Conservation (phyloP, 2,797 vertebrate genomes). For the Lacerta bilineata region DNA sequence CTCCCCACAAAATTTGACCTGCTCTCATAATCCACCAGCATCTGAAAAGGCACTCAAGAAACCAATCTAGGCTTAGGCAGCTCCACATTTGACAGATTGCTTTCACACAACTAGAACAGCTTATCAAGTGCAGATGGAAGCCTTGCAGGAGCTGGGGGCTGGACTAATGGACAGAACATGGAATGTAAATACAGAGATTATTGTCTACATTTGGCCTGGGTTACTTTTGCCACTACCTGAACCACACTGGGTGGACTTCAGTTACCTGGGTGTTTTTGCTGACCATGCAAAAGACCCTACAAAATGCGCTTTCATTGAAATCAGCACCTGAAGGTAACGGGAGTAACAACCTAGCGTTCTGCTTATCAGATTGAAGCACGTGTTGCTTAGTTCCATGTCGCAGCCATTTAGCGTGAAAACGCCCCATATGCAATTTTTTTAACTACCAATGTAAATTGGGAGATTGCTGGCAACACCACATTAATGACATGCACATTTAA, state of each 20-base stretch:
- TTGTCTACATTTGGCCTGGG: not conserved
- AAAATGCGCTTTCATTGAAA: not conserved
- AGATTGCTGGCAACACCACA: slow-evolving; percentile 22
- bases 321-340: not conserved
- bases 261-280: not conserved
- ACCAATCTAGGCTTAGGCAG: not conserved
- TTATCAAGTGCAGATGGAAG: not conserved
- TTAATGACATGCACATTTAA: slow-evolving; percentile 49
- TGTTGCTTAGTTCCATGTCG: not conserved
- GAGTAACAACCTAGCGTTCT: not conserved
- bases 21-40: not conserved
- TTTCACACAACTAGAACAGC: not conserved
- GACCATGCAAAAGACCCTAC: not conserved
- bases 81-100: no score
- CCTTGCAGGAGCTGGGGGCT: not conserved
- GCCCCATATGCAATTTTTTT: not conserved
- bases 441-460: slow-evolving; percentile 9
- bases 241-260: not conserved
- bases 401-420: slow-evolving; percentile 36
- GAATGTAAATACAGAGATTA: not conserved
- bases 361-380: not conserved
- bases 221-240: not conserved
- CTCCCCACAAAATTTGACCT: not conserved
- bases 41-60: not conserved
- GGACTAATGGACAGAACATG: not conserved